Evolutionary conservation across 2,888 invertebrate genomes (phyloP), one percentile per base, ranked within the genome.

Genomic region (Dascillus cervinus): DNA sequence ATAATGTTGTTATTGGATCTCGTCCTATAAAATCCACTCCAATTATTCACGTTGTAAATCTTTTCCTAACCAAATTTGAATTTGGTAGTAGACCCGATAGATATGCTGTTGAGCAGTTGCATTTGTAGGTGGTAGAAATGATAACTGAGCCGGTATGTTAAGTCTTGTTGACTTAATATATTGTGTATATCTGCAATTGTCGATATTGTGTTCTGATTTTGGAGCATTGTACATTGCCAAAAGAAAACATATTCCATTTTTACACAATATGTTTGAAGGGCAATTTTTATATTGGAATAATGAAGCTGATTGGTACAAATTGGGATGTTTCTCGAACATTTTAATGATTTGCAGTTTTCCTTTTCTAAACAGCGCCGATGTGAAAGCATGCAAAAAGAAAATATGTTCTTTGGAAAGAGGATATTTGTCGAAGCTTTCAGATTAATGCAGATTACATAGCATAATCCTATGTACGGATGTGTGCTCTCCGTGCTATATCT

Each of bases 151-250:
- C 47, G 52, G 50, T 55, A 48, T 56, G 47, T 54, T 50, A 15
- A 50, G 43, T 45, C 47, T 55, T 39, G 53, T 55, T 30, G 34
- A 52, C 37, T 53, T 54, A 39, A 55, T 33, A 46, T 45, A 54
- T 34, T 50, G 47, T 28, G 32, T 22, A 30, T 47, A 46, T 4
- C 43, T 37, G 23, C 32, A 26, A n/a, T n/a, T 33, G 38, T 46
- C 43, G 23, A 46, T 41, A 28, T 26, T 39, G 29, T 43, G 28
- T 29, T 34, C 42, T 35, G 41, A 42, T 54, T 55, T 52, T 40
- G 55, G 47, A 56, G 52, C 53, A 52, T 51, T 52, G 47, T 56
- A 58, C 26, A 55, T 30, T 49, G 54, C 53, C 39, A 56, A 44
- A 17, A 56, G 45, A 41, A 45, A 50, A 22, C 44, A 44, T 13